A percentile compares a stretch with the other conserved stretches of the same genome.
phyloP scores from a whole-genome alignment of 2,113 vertebrate species.

The Amblyopsis rosae region DNA sequence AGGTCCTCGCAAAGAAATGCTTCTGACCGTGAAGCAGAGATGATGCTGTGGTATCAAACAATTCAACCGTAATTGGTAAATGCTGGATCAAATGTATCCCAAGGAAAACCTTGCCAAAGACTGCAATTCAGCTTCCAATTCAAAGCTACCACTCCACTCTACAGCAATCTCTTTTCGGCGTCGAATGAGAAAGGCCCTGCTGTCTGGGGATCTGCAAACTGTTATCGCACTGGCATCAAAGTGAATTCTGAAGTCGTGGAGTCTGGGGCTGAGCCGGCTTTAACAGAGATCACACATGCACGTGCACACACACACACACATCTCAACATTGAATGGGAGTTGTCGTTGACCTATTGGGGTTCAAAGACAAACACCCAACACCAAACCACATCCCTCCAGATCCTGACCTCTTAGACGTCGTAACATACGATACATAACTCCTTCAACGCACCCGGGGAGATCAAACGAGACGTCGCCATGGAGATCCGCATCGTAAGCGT shows the following conservation, averaged over 20 bases:
- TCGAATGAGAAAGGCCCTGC: constrained; percentile 34
- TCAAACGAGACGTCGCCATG: not conserved
- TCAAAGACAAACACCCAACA: constrained; percentile 15
- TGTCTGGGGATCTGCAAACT: constrained; percentile 33
- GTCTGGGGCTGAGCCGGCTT: constrained; percentile 29
- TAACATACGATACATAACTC: not conserved
- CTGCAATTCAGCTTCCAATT: constrained; percentile 48
- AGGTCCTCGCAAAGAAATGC: constrained; percentile 1
- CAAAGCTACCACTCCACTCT: constrained; percentile 17
- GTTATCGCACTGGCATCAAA: constrained; percentile 56
- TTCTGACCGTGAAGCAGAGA: constrained; percentile 24
- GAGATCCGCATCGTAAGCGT: not conserved
- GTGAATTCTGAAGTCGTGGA: constrained; percentile 37
- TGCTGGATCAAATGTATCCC: constrained; percentile 43
- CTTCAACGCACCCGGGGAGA: not conserved
- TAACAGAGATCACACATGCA: constrained; percentile 4
- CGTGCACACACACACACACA: not conserved
- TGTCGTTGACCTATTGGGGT: constrained; percentile 4
- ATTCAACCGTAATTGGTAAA: constrained; percentile 7
- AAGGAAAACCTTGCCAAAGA: constrained; percentile 38
- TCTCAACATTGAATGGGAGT: constrained; percentile 8
- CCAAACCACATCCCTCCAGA: not conserved
- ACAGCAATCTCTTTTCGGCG: constrained; percentile 37
- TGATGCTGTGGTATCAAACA: no score
- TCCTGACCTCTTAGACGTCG: not conserved